Conservation (phyloP, 37 sponge, comb jelly and placozoan species). For the Cladorhizidae sp. region DNA sequence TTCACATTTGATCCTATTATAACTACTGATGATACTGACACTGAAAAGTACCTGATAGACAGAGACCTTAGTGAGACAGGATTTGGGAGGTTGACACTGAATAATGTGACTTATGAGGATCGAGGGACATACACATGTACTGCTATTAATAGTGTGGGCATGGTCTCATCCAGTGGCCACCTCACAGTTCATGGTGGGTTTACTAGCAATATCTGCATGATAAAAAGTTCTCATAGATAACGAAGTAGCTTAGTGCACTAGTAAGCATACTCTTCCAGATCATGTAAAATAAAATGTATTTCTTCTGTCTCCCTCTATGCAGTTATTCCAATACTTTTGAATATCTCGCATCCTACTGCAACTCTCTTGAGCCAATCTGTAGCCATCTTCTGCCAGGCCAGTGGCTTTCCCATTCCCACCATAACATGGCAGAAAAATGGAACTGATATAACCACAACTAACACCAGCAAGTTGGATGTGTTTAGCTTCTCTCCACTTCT, state of each 20-base stretch:
- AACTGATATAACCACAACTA: neutral
- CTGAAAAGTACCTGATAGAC: slow-evolving; percentile 25
- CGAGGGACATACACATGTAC: slow-evolving; percentile 66
- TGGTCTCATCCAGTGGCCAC: slow-evolving; percentile 11
- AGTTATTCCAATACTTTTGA: slow-evolving; percentile 56
- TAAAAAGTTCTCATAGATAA: too few relatives aligned
- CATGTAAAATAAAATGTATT: too few relatives aligned
- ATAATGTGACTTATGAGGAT: slow-evolving; percentile 49
- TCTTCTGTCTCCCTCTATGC: too few relatives aligned
- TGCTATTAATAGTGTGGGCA: slow-evolving; percentile 35
- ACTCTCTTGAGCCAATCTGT: slow-evolving; percentile 6
- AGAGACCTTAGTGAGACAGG: neutral
- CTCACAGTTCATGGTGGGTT: slow-evolving; percentile 78
- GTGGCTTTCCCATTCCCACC: slow-evolving; percentile 56
- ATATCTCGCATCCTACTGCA: slow-evolving; percentile 19
- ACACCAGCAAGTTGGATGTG: neutral
- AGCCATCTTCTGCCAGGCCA: slow-evolving; percentile 40
- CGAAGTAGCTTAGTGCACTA: too few relatives aligned
- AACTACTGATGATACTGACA: neutral
- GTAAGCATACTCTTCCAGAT: too few relatives aligned
- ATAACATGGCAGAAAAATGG: slow-evolving; percentile 57
- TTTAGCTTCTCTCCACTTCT: neutral
- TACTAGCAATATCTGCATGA: too few relatives aligned
- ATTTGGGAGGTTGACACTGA: slow-evolving; percentile 58
- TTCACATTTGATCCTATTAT: neutral